Base-by-base conservation (phyloP, 1,140 invertebrate genomes). In the Drosophila pallidifrons region DNA sequence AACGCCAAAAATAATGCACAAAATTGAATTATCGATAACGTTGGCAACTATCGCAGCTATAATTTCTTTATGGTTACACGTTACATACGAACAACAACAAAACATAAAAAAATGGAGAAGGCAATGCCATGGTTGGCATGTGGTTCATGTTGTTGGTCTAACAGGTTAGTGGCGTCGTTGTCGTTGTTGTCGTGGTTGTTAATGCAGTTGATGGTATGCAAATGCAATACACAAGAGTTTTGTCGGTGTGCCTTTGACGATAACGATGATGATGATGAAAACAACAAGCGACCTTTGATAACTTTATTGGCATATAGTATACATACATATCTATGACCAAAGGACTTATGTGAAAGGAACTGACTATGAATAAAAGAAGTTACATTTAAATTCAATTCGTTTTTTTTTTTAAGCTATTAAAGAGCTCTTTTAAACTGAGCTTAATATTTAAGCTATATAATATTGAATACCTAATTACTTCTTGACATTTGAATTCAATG, bases 1-100 rank as follows among this genome's bases (percentile, higher is more conserved):
- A 85, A 75, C 85, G 66, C 85, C 85, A 79, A 89, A 89, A 89
- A 89, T 89, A 89, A 89, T 89, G 85, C 85, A 89, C 78, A 85
- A 85, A 89, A 89, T 89, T 89, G 85, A 89, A 89, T 89, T 89
- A 89, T 89, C 85, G 85, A 89, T 76, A 76, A 55, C 79, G 76
- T 72, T 89, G 85, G 54, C 72, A 79, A 78, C 78, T 81, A 79
- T 81, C 60, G 77, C 67, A 73, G 80, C 83, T 63, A 77, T 89
- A 89, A 89, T 85, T 89, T 81, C 85, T 89, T 89, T 89, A 89
- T 81, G 85, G 81, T 81, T 76, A 89, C 71, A 82, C 81, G 38
- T 72, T 54, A 67, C 54, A 38, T 32, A 54, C 7, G 43, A 45
- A 11, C 11, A 38, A 8, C 35, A 7, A 38, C 2, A 38, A 32